Conservation (phyloP, 2,888 invertebrate species). For the Conistra vaccinii region DNA sequence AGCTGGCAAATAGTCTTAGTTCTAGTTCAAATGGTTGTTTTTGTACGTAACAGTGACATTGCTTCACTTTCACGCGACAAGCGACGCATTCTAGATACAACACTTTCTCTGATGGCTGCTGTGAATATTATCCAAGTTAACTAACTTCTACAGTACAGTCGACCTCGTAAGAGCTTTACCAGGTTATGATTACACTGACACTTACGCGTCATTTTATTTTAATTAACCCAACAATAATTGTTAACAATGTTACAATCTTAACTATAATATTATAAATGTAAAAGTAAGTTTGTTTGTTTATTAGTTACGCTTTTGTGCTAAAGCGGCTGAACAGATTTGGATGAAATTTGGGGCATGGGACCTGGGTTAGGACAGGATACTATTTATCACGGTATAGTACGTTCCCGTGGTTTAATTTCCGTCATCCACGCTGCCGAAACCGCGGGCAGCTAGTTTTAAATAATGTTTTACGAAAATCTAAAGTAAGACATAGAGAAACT, state of each 20-base stretch:
- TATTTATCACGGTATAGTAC: too few species aligned
- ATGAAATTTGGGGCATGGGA: too few species aligned
- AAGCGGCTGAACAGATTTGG: too few species aligned
- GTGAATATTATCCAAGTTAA: slow-evolving; percentile 20
- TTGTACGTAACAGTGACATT: slow-evolving; percentile 28
- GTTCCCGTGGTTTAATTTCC: too few species aligned
- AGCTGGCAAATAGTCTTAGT: too few species aligned
- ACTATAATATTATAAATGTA: too few species aligned
- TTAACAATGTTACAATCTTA: neutral
- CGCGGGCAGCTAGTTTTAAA: too few species aligned
- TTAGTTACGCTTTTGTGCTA: too few species aligned
- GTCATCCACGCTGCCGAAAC: too few species aligned
- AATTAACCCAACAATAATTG: neutral
- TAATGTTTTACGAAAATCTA: neutral
- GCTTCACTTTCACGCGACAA: slow-evolving; percentile 57
- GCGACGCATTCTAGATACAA: slow-evolving; percentile 38
- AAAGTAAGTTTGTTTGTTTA: too few species aligned
- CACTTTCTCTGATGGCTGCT: slow-evolving; percentile 46
- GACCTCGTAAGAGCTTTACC: neutral
- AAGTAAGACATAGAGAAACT: too few species aligned
- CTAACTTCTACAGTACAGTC: neutral
- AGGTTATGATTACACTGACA: neutral
- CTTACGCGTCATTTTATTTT: neutral
- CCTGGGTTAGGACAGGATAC: too few species aligned
- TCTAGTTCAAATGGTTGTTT: slow-evolving; percentile 7